phyloP scores from a whole-genome alignment of 1,140 invertebrate genomes.

The Samia ricini region DNA sequence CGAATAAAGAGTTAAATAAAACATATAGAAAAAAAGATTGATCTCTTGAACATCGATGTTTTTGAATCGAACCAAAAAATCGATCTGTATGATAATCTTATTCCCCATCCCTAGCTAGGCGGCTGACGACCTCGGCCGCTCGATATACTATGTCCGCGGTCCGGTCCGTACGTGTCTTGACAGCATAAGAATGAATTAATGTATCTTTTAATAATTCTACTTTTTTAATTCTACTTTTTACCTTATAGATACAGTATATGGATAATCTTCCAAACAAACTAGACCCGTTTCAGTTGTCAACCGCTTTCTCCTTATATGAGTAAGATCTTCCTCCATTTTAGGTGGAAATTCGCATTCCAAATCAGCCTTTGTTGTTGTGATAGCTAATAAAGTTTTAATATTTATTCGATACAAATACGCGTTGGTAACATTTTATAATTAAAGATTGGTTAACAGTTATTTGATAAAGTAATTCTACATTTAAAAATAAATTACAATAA shows the following conservation, averaged over 20 bases:
- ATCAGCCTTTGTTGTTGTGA: slow-evolving; percentile 34
- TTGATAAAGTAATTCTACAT: neutral
- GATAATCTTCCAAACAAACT: slow-evolving; percentile 66
- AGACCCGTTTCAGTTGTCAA: slow-evolving; percentile 60
- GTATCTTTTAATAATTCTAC: neutral
- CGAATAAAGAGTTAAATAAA: too few species aligned
- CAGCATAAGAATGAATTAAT: neutral
- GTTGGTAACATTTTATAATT: too few species aligned
- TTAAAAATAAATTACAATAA: neutral
- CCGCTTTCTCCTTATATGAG: slow-evolving; percentile 55
- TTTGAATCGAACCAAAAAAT: too few species aligned
- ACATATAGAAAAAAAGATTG: too few species aligned
- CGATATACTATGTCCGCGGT: too few species aligned
- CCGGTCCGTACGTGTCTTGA: too few species aligned
- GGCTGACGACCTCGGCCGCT: too few species aligned
- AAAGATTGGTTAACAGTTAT: too few species aligned
- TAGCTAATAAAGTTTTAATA: slow-evolving; percentile 13
- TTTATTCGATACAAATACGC: too few species aligned
- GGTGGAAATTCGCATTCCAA: slow-evolving; percentile 70
- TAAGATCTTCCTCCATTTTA: slow-evolving; percentile 59
- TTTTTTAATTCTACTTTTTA: slow-evolving; percentile 11
- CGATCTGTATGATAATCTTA: too few species aligned
- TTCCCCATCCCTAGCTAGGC: too few species aligned
- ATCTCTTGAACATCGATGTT: too few species aligned
- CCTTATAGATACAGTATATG: slow-evolving; percentile 66